phyloP scores from a whole-genome alignment of 2,113 vertebrate genomes.

The Gopherus evgoodei region DNA sequence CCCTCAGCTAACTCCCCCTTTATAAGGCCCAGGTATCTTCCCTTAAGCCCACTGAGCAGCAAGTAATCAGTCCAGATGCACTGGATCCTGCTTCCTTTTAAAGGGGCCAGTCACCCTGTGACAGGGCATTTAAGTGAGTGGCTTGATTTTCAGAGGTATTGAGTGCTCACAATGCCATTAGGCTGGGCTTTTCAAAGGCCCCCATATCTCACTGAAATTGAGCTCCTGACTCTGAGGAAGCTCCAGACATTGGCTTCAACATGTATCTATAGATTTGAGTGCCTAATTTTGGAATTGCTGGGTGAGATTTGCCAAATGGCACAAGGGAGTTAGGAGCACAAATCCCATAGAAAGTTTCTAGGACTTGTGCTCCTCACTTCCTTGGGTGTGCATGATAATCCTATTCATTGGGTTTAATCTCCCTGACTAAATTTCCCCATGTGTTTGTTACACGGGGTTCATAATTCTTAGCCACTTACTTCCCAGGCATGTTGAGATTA shows the following conservation, averaged over 20 bases:
- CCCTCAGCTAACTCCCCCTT: no score
- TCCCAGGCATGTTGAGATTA: not conserved
- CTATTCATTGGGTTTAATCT: not conserved
- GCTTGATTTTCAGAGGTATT: not conserved
- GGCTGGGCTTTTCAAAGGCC: rapidly evolving
- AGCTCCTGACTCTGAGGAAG: not conserved
- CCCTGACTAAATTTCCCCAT: not conserved
- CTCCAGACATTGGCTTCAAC: not conserved
- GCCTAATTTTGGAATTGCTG: not conserved
- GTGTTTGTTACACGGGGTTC: not conserved
- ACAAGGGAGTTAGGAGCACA: rapidly evolving
- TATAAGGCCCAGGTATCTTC: no score
- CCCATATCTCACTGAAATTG: not conserved
- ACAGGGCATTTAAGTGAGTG: rapidly evolving
- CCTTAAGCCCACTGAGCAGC: no score
- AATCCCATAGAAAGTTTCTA: not conserved
- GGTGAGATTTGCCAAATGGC: rapidly evolving
- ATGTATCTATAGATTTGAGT: not conserved
- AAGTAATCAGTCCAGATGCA: no score
- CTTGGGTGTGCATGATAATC: not conserved
- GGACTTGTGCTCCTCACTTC: rapidly evolving
- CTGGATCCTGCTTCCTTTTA: no score
- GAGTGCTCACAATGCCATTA: not conserved
- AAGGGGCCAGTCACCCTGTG: no score
- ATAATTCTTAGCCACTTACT: not conserved